Evolutionary conservation across 1,140 invertebrate genomes (phyloP).

Genomic region (Macrosteles quadrilineatus): DNA sequence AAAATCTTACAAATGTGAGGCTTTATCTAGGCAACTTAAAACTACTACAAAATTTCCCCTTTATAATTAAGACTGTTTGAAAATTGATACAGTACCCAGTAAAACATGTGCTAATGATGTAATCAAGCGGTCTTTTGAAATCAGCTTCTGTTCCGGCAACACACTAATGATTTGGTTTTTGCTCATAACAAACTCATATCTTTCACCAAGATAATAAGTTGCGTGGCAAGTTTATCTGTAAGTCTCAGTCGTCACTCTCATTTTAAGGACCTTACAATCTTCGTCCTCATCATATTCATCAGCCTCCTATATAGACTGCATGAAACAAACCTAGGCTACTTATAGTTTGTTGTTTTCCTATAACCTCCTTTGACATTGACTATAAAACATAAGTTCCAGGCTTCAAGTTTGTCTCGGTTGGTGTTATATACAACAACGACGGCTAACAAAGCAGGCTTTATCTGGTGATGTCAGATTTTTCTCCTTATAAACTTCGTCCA

Average conservation of each 20-base stretch:
- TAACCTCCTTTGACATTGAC: conserved; percentile 1
- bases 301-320: not conserved
- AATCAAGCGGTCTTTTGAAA: not conserved
- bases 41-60: not conserved
- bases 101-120: no score
- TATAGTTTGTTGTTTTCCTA: conserved; percentile 5
- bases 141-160: conserved; percentile 5
- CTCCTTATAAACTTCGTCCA: no score
- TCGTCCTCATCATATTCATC: conserved; percentile 5
- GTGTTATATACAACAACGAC: not conserved
- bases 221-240: conserved; percentile 1
- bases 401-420: not conserved
- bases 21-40: not conserved
- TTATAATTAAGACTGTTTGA: not conserved
- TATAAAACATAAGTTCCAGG: conserved; percentile 9
- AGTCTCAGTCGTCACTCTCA: not conserved
- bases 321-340: conserved; percentile 1
- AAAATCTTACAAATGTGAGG: not conserved
- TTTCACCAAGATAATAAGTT: conserved; percentile 2
- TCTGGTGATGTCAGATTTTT: no score
- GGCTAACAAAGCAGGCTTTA: no score
- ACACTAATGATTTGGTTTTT: conserved; percentile 13
- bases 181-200: not conserved
- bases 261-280: not conserved
- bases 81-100: not conserved